Percentiles rank a stretch among this genome's conserved stretches.
These are phyloP conservation scores for Callinectes sapidus DNA, from an alignment of 2,888 invertebrate species.

Conservation along the genomic window DNA sequence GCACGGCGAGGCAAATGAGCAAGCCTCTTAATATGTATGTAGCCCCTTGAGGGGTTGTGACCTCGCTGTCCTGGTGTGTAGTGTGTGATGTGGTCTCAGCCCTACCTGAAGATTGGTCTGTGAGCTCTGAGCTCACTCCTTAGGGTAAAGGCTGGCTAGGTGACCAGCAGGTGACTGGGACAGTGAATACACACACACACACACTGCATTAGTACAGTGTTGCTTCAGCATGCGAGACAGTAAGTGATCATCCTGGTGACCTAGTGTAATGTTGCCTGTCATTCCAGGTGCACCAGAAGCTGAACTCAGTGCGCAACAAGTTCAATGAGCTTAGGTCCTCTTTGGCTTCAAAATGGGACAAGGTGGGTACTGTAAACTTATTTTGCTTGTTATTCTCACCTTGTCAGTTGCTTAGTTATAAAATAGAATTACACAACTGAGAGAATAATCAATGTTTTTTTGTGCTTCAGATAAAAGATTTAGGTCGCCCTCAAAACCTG, in stretches of 20 bases:
- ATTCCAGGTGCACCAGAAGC: constrained; percentile 59
- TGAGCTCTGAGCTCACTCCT: no score
- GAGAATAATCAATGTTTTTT: not conserved
- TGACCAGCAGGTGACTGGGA: no score
- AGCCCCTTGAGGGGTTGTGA: no score
- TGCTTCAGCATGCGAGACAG: not conserved
- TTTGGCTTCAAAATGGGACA: constrained; percentile 61
- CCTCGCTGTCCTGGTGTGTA: no score
- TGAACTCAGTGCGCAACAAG: constrained; percentile 44
- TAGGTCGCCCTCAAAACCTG: constrained; percentile 64
- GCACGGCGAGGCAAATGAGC: no score
- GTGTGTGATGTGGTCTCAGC: no score
- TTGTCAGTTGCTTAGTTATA: not conserved
- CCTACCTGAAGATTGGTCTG: no score
- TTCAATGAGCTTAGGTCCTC: constrained; percentile 55
- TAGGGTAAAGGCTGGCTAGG: no score
- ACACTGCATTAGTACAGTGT: not conserved
- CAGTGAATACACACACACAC: no score
- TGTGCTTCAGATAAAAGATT: constrained; percentile 61
- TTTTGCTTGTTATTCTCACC: not conserved
- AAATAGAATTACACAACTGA: not conserved
- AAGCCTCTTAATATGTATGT: no score
- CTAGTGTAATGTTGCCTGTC: not conserved
- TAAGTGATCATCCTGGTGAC: not conserved
- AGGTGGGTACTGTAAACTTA: constrained; percentile 46